Conservation (phyloP, 2,888 invertebrate species). For the Temnothorax unifasciatus region DNA sequence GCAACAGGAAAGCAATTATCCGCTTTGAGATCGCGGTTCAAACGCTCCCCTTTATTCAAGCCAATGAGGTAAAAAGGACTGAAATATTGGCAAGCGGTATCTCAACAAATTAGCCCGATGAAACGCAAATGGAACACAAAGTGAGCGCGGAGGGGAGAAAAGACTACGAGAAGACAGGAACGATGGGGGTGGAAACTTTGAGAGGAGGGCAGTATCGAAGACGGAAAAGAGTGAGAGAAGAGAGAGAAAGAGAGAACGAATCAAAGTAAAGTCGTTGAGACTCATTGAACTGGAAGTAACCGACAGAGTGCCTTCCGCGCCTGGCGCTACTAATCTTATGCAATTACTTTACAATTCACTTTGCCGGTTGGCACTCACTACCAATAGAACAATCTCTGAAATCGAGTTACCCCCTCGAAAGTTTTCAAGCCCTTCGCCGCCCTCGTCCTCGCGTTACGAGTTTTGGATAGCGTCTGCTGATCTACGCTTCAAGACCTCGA, state of each 20-base stretch:
- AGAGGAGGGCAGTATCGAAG: slow-evolving; percentile 51
- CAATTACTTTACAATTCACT: slow-evolving; percentile 86
- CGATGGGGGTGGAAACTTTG: slow-evolving; percentile 55
- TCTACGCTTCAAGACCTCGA: slow-evolving; percentile 33
- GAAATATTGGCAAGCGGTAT: slow-evolving; percentile 86
- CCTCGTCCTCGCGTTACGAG: slow-evolving; percentile 49
- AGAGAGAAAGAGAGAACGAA: slow-evolving; percentile 75
- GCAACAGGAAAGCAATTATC: slow-evolving; percentile 83
- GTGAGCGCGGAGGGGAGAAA: slow-evolving; percentile 67
- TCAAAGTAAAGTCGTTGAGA: slow-evolving; percentile 86
- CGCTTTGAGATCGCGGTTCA: slow-evolving; percentile 81
- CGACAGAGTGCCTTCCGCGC: slow-evolving; percentile 85
- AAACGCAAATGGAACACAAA: slow-evolving; percentile 84
- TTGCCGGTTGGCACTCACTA: slow-evolving; percentile 84
- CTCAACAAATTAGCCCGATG: slow-evolving; percentile 86
- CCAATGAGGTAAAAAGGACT: slow-evolving; percentile 84
- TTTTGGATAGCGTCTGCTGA: slow-evolving; percentile 57
- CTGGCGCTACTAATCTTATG: slow-evolving; percentile 85
- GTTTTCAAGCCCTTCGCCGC: slow-evolving; percentile 62
- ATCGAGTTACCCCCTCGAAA: slow-evolving; percentile 82
- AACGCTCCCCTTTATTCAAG: slow-evolving; percentile 75
- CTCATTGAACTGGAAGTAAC: slow-evolving; percentile 86
- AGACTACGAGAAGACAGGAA: slow-evolving; percentile 77
- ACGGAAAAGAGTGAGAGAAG: slow-evolving; percentile 51
- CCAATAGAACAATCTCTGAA: slow-evolving; percentile 83